phyloP scores from a whole-genome alignment of 2,797 vertebrate species.

The Ispidina lecontei region DNA sequence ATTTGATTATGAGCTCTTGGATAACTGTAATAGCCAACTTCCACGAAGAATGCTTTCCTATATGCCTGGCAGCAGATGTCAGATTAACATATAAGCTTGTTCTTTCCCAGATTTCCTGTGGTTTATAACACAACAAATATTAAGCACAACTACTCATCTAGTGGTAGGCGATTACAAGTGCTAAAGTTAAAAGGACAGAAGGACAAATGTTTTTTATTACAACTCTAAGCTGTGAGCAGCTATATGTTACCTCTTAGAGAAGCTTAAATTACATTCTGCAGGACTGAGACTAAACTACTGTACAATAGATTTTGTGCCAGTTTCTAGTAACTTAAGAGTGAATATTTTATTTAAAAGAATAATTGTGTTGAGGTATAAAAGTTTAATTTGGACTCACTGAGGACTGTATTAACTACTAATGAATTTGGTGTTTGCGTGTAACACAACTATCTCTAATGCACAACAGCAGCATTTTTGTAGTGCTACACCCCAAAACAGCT shows the following conservation, averaged over 20 bases:
- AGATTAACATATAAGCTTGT: constrained; percentile 11
- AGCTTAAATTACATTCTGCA: background rate
- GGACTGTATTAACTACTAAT: background rate
- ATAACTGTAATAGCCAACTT: constrained; percentile 37
- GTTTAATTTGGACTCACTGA: background rate
- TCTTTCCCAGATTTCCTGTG: constrained; percentile 4
- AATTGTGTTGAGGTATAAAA: background rate
- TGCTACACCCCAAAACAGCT: constrained; percentile 24
- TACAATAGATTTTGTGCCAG: background rate
- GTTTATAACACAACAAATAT: constrained; percentile 29
- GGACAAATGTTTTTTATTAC: background rate
- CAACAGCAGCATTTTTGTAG: background rate
- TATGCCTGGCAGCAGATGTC: constrained; percentile 39
- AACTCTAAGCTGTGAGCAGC: background rate
- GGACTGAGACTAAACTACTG: background rate
- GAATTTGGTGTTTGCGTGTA: background rate
- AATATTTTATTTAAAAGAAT: background rate
- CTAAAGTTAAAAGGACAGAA: constrained; percentile 1
- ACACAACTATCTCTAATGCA: background rate
- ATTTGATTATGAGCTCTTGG: constrained; percentile 14
- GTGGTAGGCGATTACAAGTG: background rate
- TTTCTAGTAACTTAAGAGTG: background rate
- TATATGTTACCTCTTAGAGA: background rate
- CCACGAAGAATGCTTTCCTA: constrained; percentile 20
- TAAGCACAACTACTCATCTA: constrained; percentile 5